Percentiles rank a stretch among this genome's conserved stretches.
Evolutionary conservation across 2,888 invertebrate genomes (phyloP).

Genomic region (Drosophila sordidula): DNA sequence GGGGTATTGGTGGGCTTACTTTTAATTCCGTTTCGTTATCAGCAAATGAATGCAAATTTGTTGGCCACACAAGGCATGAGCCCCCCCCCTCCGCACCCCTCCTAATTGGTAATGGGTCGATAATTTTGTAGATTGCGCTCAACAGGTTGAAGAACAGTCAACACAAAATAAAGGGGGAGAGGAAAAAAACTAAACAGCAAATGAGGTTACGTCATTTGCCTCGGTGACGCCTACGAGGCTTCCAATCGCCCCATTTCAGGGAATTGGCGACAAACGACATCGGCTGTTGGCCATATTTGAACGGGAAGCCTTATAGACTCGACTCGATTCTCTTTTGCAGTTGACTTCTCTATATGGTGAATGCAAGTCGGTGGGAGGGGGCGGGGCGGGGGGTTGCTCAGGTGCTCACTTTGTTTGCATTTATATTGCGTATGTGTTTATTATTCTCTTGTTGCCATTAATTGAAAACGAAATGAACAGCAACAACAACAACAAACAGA

Average conservation of each 20-base stretch:
- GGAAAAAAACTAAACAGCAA: not conserved
- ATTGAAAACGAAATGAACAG: constrained; percentile 68
- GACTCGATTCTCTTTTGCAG: constrained; percentile 31
- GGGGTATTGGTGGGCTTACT: constrained; percentile 1
- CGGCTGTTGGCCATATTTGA: constrained; percentile 57
- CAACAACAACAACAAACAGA: constrained; percentile 19
- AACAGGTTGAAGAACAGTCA: constrained; percentile 48
- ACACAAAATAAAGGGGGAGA: not conserved
- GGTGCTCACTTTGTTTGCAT: constrained; percentile 25
- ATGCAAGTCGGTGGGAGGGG: constrained; percentile 32
- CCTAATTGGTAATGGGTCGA: constrained; percentile 42
- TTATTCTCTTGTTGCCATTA: constrained; percentile 40
- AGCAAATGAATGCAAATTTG: constrained; percentile 50
- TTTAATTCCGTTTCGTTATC: constrained; percentile 54
- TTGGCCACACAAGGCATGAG: constrained; percentile 24
- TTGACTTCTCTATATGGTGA: constrained; percentile 48
- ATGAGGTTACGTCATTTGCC: constrained; percentile 51
- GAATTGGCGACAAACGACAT: constrained; percentile 20
- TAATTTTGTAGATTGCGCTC: constrained; percentile 46
- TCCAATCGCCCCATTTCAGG: constrained; percentile 36
- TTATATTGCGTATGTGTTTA: constrained; percentile 47
- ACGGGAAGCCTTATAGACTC: constrained; percentile 69
- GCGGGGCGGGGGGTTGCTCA: not conserved
- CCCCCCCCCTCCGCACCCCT: not conserved
- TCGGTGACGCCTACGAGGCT: constrained; percentile 50